Percentiles rank a stretch among this genome's conserved stretches.
phyloP scores from a whole-genome alignment of 2,113 vertebrate genomes.

The Meles meles region DNA sequence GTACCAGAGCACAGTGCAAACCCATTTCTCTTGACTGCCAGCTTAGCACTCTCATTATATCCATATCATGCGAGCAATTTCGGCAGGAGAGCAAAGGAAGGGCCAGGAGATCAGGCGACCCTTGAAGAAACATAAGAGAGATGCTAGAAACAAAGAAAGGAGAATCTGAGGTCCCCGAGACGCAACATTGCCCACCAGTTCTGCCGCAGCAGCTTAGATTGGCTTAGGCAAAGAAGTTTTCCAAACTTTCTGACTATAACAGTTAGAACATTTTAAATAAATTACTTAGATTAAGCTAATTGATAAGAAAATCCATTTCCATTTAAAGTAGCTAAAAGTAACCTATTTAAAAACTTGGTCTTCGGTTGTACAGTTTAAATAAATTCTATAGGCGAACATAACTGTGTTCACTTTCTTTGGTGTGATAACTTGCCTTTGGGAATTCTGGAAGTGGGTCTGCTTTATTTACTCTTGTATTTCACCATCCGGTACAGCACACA shows the following conservation, averaged over 20 bases:
- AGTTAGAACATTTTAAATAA: neutral
- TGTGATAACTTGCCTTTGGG: neutral
- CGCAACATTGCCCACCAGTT: neutral
- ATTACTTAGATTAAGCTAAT: neutral
- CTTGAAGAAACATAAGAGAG: neutral
- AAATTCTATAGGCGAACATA: neutral
- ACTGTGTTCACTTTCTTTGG: neutral
- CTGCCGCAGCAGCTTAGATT: neutral
- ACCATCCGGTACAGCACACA: neutral
- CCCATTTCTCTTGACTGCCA: neutral
- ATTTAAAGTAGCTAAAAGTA: neutral
- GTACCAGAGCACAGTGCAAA: neutral
- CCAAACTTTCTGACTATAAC: neutral
- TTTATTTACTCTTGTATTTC: neutral
- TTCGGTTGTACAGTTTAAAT: neutral
- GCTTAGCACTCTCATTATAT: neutral
- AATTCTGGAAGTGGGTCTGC: neutral
- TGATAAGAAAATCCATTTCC: neutral
- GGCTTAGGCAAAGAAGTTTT: neutral
- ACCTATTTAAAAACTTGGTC: neutral
- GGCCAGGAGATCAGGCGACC: fast-evolving
- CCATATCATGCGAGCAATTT: neutral
- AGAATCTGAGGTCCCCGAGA: neutral
- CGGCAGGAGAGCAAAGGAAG: neutral
- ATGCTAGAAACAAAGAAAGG: neutral